These are phyloP conservation scores for Molanna angustata DNA, from an alignment of 2,888 invertebrate species.

Conservation along the genomic window DNA sequence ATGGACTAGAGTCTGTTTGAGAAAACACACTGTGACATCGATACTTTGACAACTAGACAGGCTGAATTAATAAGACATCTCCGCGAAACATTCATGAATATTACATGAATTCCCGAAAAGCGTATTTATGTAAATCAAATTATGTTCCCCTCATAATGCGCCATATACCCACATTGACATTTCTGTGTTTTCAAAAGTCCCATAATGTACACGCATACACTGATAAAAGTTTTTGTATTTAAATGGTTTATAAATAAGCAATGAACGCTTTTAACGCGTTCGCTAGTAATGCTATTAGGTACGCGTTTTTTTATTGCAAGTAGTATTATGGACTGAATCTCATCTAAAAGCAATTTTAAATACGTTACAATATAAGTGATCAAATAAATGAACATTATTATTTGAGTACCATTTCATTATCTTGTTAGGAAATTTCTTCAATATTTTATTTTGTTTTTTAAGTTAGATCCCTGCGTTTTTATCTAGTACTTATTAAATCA, in stretches of 20 bases:
- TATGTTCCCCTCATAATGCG: conserved; percentile 28
- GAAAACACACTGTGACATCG: conserved; percentile 24
- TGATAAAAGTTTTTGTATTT: conserved; percentile 2
- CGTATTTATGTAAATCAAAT: conserved; percentile 33
- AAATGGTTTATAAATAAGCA: conserved; percentile 4
- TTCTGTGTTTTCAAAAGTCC: conserved; percentile 11
- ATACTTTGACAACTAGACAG: conserved; percentile 30
- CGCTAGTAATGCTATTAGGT: neutral
- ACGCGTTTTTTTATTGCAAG: neutral
- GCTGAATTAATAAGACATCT: conserved; percentile 32
- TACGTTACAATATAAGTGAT: too few species aligned
- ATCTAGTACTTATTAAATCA: too few species aligned
- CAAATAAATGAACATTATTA: too few species aligned
- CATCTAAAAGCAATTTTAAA: neutral
- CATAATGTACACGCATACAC: conserved; percentile 2
- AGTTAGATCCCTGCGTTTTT: too few species aligned
- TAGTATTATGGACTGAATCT: too few species aligned
- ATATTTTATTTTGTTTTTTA: too few species aligned
- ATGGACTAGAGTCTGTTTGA: too few species aligned
- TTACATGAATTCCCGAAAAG: conserved; percentile 30
- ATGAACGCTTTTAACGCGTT: neutral
- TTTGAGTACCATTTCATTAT: too few species aligned
- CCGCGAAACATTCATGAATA: conserved; percentile 31
- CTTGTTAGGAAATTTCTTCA: too few species aligned
- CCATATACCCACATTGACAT: conserved; percentile 14